Conservation (phyloP, 1,140 invertebrate genomes). For the Scaptomyza montana region DNA sequence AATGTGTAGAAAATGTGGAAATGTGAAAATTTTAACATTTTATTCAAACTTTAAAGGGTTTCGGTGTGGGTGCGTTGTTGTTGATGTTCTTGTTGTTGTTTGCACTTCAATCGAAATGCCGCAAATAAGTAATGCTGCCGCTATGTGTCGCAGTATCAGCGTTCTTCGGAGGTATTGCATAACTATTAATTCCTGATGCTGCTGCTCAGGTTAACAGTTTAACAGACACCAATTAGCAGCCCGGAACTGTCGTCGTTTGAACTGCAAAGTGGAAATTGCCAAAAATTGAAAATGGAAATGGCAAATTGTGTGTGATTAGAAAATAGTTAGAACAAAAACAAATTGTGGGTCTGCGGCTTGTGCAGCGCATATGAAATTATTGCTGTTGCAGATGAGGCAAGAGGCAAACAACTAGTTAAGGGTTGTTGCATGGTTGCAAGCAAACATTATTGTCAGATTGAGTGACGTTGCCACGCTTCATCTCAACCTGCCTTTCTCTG, state of each 20-base stretch:
- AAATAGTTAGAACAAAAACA: too few relatives aligned
- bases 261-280: conserved; percentile 1
- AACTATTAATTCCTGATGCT: conserved; percentile 43
- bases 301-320: background rate
- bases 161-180: too few relatives aligned
- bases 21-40: conserved; percentile 35
- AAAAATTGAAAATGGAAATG: background rate
- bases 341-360: too few relatives aligned
- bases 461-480: conserved; percentile 12
- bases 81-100: conserved; percentile 42
- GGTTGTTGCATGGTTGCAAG: background rate
- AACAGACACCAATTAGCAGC: conserved; percentile 46
- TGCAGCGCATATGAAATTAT: background rate
- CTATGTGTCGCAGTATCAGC: conserved; percentile 8
- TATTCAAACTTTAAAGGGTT: background rate
- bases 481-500: background rate
- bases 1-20: conserved; percentile 45
- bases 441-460: conserved; percentile 38
- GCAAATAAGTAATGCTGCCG: conserved; percentile 49
- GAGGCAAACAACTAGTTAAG: background rate
- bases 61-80: background rate
- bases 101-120: conserved; percentile 45
- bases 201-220: conserved; percentile 28
- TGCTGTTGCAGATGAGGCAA: conserved; percentile 20
- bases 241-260: conserved; percentile 5